Percentiles rank a stretch among this genome's conserved stretches.
Conservation (phyloP, 2,888 invertebrate species). For the Galeopsomyia nigrocyanea region DNA sequence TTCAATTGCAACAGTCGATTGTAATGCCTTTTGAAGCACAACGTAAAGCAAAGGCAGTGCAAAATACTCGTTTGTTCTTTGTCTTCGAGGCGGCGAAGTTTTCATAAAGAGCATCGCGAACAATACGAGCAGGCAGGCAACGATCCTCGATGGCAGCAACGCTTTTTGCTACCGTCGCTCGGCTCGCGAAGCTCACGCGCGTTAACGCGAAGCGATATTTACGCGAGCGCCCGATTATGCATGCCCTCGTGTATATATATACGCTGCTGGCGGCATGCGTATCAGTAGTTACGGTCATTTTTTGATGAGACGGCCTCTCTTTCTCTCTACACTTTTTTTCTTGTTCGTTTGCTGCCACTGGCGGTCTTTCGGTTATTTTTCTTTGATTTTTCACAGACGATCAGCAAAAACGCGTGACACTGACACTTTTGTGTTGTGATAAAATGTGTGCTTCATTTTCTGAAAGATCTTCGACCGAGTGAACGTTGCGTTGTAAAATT, state of each 20-base stretch:
- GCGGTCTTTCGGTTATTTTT: no score
- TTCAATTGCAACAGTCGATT: no score
- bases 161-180: background rate
- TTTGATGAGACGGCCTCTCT: constrained; percentile 9
- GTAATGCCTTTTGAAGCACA: no score
- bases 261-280: background rate
- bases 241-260: constrained; percentile 2
- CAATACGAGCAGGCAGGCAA: no score
- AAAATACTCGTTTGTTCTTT: background rate
- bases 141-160: background rate
- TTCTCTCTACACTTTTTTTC: constrained; percentile 6
- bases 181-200: background rate
- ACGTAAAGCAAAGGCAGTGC: background rate
- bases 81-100: background rate
- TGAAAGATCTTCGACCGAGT: no score
- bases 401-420: background rate
- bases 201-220: background rate
- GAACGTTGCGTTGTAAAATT: no score
- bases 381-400: background rate
- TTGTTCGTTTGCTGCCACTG: background rate
- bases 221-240: constrained; percentile 7
- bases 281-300: constrained; percentile 37
- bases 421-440: no score
- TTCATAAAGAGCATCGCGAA: background rate
- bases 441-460: no score